Evolutionary conservation across 2,888 invertebrate species (phyloP).

Genomic region (Drosophila kanekoi): DNA sequence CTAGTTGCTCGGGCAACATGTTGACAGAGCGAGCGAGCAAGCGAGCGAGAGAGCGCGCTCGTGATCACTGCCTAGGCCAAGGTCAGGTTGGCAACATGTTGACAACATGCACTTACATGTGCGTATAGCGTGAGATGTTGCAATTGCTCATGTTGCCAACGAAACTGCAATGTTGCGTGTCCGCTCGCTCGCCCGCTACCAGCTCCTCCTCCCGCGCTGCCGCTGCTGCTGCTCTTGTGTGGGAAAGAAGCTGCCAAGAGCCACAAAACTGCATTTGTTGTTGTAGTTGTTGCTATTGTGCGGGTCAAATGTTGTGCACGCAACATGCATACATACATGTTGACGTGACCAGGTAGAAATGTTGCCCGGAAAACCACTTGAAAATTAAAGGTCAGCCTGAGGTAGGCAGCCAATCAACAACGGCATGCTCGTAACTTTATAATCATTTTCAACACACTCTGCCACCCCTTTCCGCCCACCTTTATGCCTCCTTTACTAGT

Average conservation of each 20-base stretch:
- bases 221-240: constrained; percentile 20
- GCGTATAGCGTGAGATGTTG: constrained; percentile 43
- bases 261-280: constrained; percentile 26
- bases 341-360: constrained; percentile 19
- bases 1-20: constrained; percentile 53
- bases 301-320: constrained; percentile 64
- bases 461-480: background rate
- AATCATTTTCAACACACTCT: constrained; percentile 48
- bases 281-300: background rate
- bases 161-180: constrained; percentile 38
- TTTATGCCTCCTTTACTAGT: background rate
- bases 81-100: constrained; percentile 73
- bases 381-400: constrained; percentile 54
- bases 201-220: background rate
- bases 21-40: constrained; percentile 26
- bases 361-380: constrained; percentile 43
- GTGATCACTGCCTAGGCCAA: constrained; percentile 52
- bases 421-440: constrained; percentile 32
- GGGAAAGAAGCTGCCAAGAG: constrained; percentile 6
- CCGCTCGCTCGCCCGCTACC: background rate
- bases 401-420: constrained; percentile 45
- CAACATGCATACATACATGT: constrained; percentile 41
- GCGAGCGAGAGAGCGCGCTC: constrained; percentile 5
- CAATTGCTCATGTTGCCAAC: constrained; percentile 50
- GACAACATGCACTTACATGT: constrained; percentile 46